These are phyloP conservation scores for Dinoponera quadriceps DNA, from an alignment of 1,140 invertebrate species.

Conservation along the genomic window DNA sequence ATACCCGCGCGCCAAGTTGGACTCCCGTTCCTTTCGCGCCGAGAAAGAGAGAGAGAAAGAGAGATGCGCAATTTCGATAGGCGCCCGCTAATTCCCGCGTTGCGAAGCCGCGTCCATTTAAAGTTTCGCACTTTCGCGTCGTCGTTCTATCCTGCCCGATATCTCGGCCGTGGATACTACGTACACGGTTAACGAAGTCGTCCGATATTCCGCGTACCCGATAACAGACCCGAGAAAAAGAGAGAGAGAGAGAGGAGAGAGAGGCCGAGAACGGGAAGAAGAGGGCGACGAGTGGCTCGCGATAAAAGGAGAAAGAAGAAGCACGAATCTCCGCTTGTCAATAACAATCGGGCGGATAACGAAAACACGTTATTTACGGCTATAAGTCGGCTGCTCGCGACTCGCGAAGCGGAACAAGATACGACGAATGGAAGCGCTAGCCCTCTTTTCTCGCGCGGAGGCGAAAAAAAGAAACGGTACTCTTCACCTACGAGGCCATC, in stretches of 20 bases:
- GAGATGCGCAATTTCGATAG: constrained; percentile 50
- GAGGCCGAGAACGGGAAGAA: no score
- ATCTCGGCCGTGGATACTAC: not conserved
- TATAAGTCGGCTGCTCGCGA: not conserved
- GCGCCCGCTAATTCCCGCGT: constrained; percentile 29
- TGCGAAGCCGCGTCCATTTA: constrained; percentile 6
- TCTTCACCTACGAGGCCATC: not conserved
- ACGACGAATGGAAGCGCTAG: not conserved
- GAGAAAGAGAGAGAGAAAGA: not conserved
- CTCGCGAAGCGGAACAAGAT: not conserved
- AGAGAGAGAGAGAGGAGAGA: no score
- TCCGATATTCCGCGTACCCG: not conserved
- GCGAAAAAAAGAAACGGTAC: not conserved
- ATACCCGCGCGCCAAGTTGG: constrained; percentile 17
- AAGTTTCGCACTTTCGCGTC: constrained; percentile 35
- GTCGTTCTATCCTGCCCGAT: not conserved
- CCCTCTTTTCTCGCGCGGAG: not conserved
- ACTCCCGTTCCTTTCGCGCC: constrained; percentile 38
- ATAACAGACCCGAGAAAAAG: no score
- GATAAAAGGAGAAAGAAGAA: no score
- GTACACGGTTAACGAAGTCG: not conserved
- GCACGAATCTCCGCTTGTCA: not conserved
- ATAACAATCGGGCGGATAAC: not conserved
- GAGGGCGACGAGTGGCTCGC: not conserved
- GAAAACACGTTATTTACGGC: constrained; percentile 19